Evolutionary conservation across 1,140 invertebrate species (phyloP), one percentile per base, ranked within the genome.

Genomic region (Tenebrio molitor): DNA sequence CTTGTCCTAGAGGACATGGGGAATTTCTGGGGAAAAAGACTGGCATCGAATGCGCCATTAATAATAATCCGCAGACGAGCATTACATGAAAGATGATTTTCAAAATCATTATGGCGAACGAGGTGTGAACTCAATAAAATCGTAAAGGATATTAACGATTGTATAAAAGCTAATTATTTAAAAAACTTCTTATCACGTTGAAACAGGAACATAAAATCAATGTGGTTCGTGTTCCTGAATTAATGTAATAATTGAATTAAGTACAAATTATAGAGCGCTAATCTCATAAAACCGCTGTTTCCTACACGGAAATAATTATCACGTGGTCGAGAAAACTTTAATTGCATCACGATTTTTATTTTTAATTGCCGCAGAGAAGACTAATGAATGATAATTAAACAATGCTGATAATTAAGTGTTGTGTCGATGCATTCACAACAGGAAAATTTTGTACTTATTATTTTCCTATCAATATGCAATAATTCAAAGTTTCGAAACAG

Each of bases 201-300:
- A 58, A 58, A 29, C 50, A 58, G 50, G 50, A 58, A 66, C 63
- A 65, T 44, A 42, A 66, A 66, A 66, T 66, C 64, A 66, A 42
- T 66, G 64, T 19, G 64, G 64, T 66, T 66, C 64, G 64, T 66
- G 64, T 66, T 66, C 64, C 64, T 66, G 64, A 66, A 66, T 66
- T 66, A 42, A 66, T 66, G 42, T 42, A 44, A 66, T 66, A 66
- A 66, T 66, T 66, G 64, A 66, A 66, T 66, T 66, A 58, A 66
- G 64, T 66, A 15, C 64, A 66, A 66, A 66, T 66, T 66, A 66
- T 44, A 44, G 23, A 29, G 36, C 21, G 64, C 19, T 44, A 66
- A 66, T 66, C 64, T 66, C 39, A 25, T 66, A 44, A 66, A 66
- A 66, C 64, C 64, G 36, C 64, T 42, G 23, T 66, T 66, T 66